Base-by-base conservation (phyloP, 1,140 invertebrate genomes). In the Nasonia longicornis region DNA sequence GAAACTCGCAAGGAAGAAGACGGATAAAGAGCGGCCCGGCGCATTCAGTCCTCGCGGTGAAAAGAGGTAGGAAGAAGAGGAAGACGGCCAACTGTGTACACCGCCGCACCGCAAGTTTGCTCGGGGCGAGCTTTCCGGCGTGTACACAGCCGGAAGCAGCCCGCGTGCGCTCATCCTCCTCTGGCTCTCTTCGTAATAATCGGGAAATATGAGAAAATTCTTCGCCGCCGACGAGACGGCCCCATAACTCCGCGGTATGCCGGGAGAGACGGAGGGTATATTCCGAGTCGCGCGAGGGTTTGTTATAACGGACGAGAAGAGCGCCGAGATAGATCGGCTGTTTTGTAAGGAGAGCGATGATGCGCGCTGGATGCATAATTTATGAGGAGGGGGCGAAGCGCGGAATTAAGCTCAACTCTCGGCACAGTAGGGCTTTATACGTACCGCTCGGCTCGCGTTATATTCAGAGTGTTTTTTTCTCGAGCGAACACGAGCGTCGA, bases 121-220 rank as follows among this genome's bases (percentile, higher is more conserved):
- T 38, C 42, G 4, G 26, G 52, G 63, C 29, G 66, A 75, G 79
- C 63, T 75, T 69, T 69, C n/a, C 79, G 29, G 11, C 72, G 72
- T 80, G 20, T 69, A 80, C 58, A 79, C 35, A 73, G 38, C 58
- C 16, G 70, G 26, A 2, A 48, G 52, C 52, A n/a, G 52, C 52
- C 52, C n/a, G 16, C 20, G 22, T 1, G 26, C 26, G 4, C 58
- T 58, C 45, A 38, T 66, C 38, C 16, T n/a, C 52, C 31, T 35
- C 31, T 35, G 31, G 26, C 1, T 48, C 52, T 58, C 58, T 58
- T 73, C 48, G 80, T 81, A 77, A 81, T 81, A 81, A 81, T 81
- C 80, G 66, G 74, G 52, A 81, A 81, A 81, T 81, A 81, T 81
- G 80, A 81, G 80, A 81, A 81, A 81, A 81, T 77, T 81, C 74